Evolutionary conservation across 2,797 vertebrate genomes (phyloP).

Genomic region (Pantherophis alleghaniensis): DNA sequence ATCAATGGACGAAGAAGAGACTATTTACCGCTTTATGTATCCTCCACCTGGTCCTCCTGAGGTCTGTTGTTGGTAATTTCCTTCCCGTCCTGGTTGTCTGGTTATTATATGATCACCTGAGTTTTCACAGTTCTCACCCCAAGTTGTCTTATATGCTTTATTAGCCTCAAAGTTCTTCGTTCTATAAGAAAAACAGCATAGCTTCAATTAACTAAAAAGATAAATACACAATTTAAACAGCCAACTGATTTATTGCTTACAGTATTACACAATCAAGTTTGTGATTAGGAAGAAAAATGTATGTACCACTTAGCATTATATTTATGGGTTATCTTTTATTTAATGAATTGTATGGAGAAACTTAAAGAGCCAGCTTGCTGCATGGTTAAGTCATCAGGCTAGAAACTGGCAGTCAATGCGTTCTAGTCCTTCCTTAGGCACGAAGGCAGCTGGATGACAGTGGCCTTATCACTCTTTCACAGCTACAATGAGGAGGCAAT

Average conservation of each 20-base stretch:
- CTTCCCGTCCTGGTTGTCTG: slow-evolving; percentile 78
- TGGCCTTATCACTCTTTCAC: background rate
- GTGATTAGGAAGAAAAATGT: background rate
- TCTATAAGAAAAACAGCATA: slow-evolving; percentile 65
- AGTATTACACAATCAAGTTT: background rate
- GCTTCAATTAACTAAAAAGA: slow-evolving; percentile 16
- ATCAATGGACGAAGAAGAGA: background rate
- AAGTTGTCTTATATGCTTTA: slow-evolving; percentile 85
- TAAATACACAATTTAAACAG: background rate
- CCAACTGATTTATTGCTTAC: background rate
- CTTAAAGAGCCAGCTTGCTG: background rate
- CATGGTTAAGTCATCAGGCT: background rate
- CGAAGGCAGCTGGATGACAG: background rate
- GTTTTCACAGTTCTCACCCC: slow-evolving; percentile 75
- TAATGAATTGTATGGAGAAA: background rate
- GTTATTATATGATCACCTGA: slow-evolving; percentile 75
- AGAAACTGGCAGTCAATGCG: background rate
- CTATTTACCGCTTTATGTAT: slow-evolving; percentile 85
- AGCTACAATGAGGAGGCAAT: background rate
- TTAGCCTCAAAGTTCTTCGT: slow-evolving; percentile 86
- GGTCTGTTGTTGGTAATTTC: slow-evolving; percentile 75
- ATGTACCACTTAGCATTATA: background rate
- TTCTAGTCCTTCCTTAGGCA: background rate
- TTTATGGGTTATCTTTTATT: background rate
- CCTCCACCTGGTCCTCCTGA: slow-evolving; percentile 74